Conservation (phyloP, 1,140 invertebrate genomes). For the Arion vulgaris region DNA sequence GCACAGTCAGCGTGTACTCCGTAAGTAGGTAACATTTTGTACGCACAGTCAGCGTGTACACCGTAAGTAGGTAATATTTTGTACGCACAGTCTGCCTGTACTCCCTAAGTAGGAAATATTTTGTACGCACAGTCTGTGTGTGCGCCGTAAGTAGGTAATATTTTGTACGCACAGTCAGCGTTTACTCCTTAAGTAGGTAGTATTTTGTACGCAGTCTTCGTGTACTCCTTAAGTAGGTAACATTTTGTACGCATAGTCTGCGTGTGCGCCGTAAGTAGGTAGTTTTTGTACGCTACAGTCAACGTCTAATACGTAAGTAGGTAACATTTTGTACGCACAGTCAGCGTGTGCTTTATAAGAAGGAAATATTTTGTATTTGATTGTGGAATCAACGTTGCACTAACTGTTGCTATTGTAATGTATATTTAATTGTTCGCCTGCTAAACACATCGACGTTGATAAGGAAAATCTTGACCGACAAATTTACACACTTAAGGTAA, state of each 20-base stretch:
- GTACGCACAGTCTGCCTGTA: conserved; percentile 64
- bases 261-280: conserved; percentile 68
- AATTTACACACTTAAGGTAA: too few relatives aligned
- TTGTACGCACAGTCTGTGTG: conserved; percentile 63
- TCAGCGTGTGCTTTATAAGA: background rate
- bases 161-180: too few relatives aligned
- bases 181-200: too few relatives aligned
- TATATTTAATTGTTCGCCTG: too few relatives aligned
- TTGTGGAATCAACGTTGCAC: too few relatives aligned
- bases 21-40: conserved; percentile 60
- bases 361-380: background rate
- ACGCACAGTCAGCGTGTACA: conserved; percentile 64
- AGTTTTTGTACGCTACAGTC: conserved; percentile 58
- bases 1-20: conserved; percentile 65
- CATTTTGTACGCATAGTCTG: conserved; percentile 57
- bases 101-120: conserved; percentile 64
- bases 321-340: background rate
- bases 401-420: too few relatives aligned
- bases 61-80: conserved; percentile 63
- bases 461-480: too few relatives aligned
- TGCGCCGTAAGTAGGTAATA: conserved; percentile 65
- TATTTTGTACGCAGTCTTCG: too few relatives aligned
- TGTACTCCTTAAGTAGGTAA: too few relatives aligned
- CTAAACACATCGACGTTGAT: too few relatives aligned
- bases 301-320: conserved; percentile 66